Percentiles rank a stretch among this genome's conserved stretches.
These are phyloP conservation scores for Aporophyla nigra DNA, from an alignment of 2,888 invertebrate genomes.

Conservation along the genomic window DNA sequence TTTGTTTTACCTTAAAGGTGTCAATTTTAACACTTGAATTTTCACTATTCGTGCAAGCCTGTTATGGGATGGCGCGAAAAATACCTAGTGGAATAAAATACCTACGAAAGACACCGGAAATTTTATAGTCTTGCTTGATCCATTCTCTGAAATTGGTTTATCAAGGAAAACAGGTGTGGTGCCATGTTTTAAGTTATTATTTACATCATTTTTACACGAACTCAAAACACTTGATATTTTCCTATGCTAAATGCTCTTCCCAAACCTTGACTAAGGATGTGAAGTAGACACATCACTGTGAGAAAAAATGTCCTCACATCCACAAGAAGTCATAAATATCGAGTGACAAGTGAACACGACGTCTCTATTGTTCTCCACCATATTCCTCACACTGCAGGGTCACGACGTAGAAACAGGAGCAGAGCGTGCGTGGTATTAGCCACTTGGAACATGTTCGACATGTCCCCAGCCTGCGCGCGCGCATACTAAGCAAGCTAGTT, in stretches of 20 bases:
- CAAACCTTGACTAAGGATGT: slow-evolving; percentile 2
- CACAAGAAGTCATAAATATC: slow-evolving; percentile 41
- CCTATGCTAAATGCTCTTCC: neutral
- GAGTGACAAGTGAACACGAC: slow-evolving; percentile 39
- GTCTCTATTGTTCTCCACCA: slow-evolving; percentile 40
- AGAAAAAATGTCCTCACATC: slow-evolving; percentile 30
- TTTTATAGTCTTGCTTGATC: neutral
- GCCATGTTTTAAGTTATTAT: neutral
- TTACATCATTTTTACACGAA: neutral
- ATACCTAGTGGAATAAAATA: neutral
- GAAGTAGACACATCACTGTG: slow-evolving; percentile 3
- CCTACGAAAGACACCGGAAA: neutral
- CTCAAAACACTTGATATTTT: neutral
- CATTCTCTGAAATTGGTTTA: neutral
- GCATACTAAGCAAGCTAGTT: slow-evolving; percentile 60
- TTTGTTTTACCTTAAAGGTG: neutral
- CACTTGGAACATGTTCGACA: slow-evolving; percentile 54
- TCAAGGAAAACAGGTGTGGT: no score
- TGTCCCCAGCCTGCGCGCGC: slow-evolving; percentile 29
- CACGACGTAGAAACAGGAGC: slow-evolving; percentile 66
- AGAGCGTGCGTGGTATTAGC: slow-evolving; percentile 54
- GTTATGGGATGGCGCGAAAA: neutral
- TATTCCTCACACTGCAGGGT: slow-evolving; percentile 26
- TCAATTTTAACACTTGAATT: neutral
- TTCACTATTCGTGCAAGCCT: neutral